Evolutionary conservation across 2,113 vertebrate genomes (phyloP).

Genomic region (Microcebus griseorufus): DNA sequence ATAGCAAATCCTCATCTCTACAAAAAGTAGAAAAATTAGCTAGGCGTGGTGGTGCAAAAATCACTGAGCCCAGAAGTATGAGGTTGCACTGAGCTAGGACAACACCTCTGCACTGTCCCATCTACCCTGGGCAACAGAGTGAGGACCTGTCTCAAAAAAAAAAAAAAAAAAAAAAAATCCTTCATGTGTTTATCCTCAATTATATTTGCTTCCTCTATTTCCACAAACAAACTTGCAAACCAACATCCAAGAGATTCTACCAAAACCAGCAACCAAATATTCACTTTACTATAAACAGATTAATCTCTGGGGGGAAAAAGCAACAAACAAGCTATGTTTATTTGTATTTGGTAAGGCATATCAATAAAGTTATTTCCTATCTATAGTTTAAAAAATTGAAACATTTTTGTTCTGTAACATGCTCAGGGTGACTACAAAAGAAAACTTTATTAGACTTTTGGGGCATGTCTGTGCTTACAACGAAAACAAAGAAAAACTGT

Average conservation of each 20-base stretch:
- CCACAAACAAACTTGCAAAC: conserved; percentile 27
- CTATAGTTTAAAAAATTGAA: neutral
- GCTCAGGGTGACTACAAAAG: neutral
- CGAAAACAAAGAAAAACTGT: neutral
- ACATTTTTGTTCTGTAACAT: neutral
- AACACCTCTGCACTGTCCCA: too few species aligned
- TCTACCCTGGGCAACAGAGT: too few species aligned
- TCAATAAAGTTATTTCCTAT: neutral
- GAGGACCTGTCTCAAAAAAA: too few species aligned
- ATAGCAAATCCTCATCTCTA: too few species aligned
- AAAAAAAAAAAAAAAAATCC: neutral
- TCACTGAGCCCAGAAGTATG: too few species aligned
- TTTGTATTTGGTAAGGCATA: neutral
- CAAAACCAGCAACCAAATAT: conserved; percentile 38
- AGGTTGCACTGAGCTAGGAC: too few species aligned
- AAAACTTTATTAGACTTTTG: conserved; percentile 1
- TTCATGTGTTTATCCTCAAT: conserved; percentile 28
- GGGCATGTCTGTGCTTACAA: neutral
- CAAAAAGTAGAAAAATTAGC: too few species aligned
- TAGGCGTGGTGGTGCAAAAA: too few species aligned
- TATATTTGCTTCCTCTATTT: neutral
- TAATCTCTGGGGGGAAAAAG: neutral
- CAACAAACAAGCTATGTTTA: conserved; percentile 6
- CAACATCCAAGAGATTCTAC: neutral
- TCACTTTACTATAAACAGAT: conserved; percentile 28